Percentiles rank a stretch among this genome's conserved stretches.
phyloP scores from a whole-genome alignment of 2,888 invertebrate species.

The Ophion slaviceki region DNA sequence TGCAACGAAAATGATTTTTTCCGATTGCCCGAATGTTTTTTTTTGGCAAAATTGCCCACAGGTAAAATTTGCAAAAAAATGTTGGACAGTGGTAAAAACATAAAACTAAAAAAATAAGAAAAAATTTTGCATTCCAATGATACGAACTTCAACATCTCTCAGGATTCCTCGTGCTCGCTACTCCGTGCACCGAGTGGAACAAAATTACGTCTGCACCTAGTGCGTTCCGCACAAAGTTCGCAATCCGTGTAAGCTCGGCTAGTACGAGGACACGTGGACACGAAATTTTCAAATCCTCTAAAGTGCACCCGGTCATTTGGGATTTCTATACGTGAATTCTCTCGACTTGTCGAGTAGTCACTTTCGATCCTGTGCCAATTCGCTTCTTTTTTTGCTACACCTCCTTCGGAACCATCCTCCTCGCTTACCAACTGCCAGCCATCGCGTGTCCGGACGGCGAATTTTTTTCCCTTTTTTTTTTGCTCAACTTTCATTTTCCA shows the following conservation, averaged over 20 bases:
- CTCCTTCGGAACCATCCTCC: background rate
- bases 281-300: background rate
- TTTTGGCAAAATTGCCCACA: background rate
- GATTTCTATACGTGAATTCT: constrained; percentile 25
- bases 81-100: too few species aligned
- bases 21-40: too few species aligned
- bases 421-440: constrained; percentile 37
- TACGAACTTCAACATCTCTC: too few species aligned
- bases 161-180: background rate
- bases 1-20: too few species aligned
- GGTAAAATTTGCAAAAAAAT: background rate
- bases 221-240: background rate
- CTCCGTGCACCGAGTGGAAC: background rate
- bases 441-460: constrained; percentile 54
- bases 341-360: constrained; percentile 37
- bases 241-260: background rate
- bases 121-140: background rate
- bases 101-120: background rate
- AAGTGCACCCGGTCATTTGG: constrained; percentile 15
- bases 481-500: constrained; percentile 75
- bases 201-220: background rate
- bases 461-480: constrained; percentile 67
- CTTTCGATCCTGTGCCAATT: constrained; percentile 33
- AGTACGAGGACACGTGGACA: background rate
- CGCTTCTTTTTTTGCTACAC: constrained; percentile 24